phyloP scores from a whole-genome alignment of 2,888 invertebrate species.

The Oscheius sp. region DNA sequence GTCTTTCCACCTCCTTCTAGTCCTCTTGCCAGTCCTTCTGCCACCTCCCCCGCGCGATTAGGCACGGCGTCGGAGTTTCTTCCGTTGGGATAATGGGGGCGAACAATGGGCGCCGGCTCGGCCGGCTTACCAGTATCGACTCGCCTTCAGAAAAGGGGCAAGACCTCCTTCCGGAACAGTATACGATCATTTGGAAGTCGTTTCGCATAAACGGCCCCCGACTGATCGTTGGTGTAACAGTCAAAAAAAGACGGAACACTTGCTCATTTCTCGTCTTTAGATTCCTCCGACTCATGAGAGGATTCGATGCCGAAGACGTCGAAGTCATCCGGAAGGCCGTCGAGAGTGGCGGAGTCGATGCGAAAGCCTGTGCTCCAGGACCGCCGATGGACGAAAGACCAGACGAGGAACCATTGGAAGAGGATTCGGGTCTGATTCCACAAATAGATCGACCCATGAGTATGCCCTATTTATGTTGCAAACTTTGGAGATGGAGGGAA shows the following conservation, averaged over 20 bases:
- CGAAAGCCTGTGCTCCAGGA: conserved; percentile 67
- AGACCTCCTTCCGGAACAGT: background rate
- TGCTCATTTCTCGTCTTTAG: no score
- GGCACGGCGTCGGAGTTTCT: conserved; percentile 23
- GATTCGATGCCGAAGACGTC: conserved; percentile 69
- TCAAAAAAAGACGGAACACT: conserved; percentile 17
- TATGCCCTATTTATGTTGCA: conserved; percentile 69
- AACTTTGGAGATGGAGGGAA: conserved; percentile 69
- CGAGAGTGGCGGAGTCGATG: conserved; percentile 53
- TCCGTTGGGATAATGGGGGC: conserved; percentile 30
- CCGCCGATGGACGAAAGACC: conserved; percentile 69
- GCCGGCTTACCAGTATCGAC: conserved; percentile 29
- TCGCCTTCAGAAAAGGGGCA: conserved; percentile 14
- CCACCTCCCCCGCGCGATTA: conserved; percentile 22
- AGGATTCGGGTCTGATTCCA: conserved; percentile 67
- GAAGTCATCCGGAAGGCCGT: conserved; percentile 67
- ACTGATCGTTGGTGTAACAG: conserved; percentile 9
- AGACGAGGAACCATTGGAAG: conserved; percentile 55
- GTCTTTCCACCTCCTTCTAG: background rate
- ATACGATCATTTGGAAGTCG: background rate
- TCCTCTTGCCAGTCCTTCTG: background rate
- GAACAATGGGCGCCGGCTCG: conserved; percentile 28
- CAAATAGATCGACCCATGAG: conserved; percentile 69
- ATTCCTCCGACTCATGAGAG: conserved; percentile 68
- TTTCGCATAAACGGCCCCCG: conserved; percentile 14